Evolutionary conservation across 2,888 invertebrate species (phyloP).

Genomic region (Limnephilus rhombicus): DNA sequence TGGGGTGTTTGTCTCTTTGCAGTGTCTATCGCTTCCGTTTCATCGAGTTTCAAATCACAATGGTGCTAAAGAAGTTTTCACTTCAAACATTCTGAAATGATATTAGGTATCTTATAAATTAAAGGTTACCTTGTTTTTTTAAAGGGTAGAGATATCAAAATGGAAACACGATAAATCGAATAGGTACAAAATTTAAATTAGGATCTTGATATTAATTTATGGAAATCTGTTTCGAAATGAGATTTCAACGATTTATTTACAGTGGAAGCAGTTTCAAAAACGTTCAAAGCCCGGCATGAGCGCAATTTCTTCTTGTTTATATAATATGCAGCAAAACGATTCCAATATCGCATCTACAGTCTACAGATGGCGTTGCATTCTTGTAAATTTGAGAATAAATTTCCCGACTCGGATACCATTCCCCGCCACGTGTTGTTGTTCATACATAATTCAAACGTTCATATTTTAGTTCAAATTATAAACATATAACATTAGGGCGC

Average conservation of each 20-base stretch:
- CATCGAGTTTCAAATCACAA: no score
- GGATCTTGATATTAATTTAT: background rate
- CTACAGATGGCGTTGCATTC: constrained; percentile 59
- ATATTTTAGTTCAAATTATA: background rate
- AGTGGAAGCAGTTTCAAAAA: background rate
- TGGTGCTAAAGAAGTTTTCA: no score
- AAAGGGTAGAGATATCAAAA: background rate
- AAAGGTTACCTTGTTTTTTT: no score
- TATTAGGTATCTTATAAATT: no score
- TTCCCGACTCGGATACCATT: constrained; percentile 35
- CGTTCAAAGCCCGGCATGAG: background rate
- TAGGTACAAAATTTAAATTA: background rate
- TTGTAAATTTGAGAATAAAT: constrained; percentile 59
- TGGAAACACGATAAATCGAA: background rate
- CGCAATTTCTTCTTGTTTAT: background rate
- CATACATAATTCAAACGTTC: constrained; percentile 35
- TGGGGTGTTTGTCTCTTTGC: no score
- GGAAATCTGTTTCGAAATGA: background rate
- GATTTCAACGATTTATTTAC: background rate
- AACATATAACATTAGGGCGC: background rate
- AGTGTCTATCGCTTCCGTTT: no score
- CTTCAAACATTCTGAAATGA: no score
- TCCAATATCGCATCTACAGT: constrained; percentile 54
- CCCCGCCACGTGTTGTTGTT: constrained; percentile 13
- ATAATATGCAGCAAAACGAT: constrained; percentile 30